Evolutionary conservation across 1,140 invertebrate species (phyloP).

Genomic region (Megathymus violae): DNA sequence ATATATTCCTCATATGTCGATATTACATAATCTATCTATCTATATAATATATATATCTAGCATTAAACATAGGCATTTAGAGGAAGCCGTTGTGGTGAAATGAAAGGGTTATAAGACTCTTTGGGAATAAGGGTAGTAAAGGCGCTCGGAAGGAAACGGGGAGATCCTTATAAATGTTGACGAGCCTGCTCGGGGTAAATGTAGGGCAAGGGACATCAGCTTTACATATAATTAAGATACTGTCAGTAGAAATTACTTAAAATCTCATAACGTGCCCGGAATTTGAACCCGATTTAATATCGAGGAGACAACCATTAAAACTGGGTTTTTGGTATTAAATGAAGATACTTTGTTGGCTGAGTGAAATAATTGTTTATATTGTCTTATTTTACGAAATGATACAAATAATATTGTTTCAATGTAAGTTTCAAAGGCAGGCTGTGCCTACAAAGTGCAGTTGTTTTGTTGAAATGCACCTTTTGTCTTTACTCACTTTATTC

Average conservation of each 20-base stretch:
- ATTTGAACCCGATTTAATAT: slow-evolving; percentile 22
- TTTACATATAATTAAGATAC: slow-evolving; percentile 29
- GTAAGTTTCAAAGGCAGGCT: background rate
- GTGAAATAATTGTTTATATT: background rate
- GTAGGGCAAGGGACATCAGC: slow-evolving; percentile 23
- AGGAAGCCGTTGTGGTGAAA: background rate
- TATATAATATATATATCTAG: too few species aligned
- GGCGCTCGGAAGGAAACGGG: slow-evolving; percentile 35
- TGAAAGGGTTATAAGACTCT: slow-evolving; percentile 16
- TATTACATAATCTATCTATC: too few species aligned
- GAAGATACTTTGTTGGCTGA: background rate
- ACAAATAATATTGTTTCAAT: background rate
- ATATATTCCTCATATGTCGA: too few species aligned
- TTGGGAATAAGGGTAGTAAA: slow-evolving; percentile 33
- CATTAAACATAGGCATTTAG: slow-evolving; percentile 5
- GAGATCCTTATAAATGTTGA: slow-evolving; percentile 20
- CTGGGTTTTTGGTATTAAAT: slow-evolving; percentile 4
- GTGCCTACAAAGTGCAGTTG: background rate
- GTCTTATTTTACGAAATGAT: background rate
- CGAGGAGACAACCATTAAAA: slow-evolving; percentile 10
- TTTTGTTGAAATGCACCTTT: background rate
- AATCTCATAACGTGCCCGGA: slow-evolving; percentile 29
- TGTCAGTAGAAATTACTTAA: slow-evolving; percentile 20
- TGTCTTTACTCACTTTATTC: slow-evolving; percentile 1
- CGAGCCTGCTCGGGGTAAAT: slow-evolving; percentile 7